Evolutionary conservation across 2,888 invertebrate species (phyloP), one percentile per base, ranked within the genome.

Genomic region (Troides helena): DNA sequence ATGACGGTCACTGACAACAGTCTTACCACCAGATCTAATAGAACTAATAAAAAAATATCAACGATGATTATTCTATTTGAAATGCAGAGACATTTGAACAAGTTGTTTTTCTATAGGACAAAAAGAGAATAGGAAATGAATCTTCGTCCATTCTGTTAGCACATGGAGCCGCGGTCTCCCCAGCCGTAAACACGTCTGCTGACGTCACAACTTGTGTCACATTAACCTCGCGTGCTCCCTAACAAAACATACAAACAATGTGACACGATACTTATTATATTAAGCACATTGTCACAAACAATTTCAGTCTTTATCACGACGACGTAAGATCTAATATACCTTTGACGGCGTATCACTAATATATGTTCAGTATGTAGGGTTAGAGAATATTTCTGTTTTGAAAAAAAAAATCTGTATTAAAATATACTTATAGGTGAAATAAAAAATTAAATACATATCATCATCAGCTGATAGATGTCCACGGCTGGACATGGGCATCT

Each of bases 141-240:
- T 64, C 57, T 57, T 39, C n/a, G 64, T 64, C 64, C 12, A 36
- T 60, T 36, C 18, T n/a, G 56, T 46, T 53, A 56, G 57, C 39
- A 64, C 36, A 10, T 36, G 30, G 30, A 30, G 65, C 43, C 30
- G 50, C 50, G 36, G n/a, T 36, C 21, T 60, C 60, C 8, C 30
- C 23, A 18, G 57, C 57, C 43, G 25, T 62, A 62, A 62, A 25
- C 56, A 62, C 25, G 56, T 56, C 61, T 17, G 25, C 43, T 60
- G 39, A 67, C 67, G 67, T 62, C 67, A 67, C 56, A 67, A 67
- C 5, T 30, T 46, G 46, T n/a, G 14, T 25, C 36, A 62, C 62
- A 67, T 62, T 67, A 62, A 67, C 62, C 43, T 62, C 62, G 43
- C 67, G 67, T 62, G 59, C 36, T 64, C 43, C 23, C n/a, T 56